Percentiles rank a stretch among this genome's conserved stretches.
Conservation (phyloP, 2,888 invertebrate genomes). For the Actias luna region DNA sequence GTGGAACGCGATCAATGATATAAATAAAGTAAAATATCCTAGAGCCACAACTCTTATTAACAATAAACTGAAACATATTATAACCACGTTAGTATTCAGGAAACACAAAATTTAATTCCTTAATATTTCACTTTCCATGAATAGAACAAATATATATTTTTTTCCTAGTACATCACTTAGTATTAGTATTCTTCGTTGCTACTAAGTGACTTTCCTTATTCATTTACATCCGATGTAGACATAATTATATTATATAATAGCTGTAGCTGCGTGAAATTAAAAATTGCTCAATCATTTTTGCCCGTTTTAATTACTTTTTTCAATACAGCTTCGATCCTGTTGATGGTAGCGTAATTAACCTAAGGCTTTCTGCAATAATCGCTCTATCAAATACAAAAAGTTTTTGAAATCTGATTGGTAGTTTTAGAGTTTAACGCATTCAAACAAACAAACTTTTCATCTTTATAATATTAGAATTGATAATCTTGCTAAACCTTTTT, state of each 20-base stretch:
- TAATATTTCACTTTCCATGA: not conserved
- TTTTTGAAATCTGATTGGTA: no score
- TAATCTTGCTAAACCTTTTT: no score
- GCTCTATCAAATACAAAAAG: no score
- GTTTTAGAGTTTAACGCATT: not conserved
- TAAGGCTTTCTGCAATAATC: no score
- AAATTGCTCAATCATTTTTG: no score
- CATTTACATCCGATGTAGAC: not conserved
- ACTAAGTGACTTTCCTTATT: not conserved
- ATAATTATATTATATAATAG: not conserved
- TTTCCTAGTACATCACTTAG: not conserved
- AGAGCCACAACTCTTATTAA: constrained; percentile 78
- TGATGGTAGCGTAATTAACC: no score
- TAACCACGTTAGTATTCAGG: constrained; percentile 38
- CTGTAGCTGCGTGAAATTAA: no score
- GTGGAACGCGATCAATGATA: constrained; percentile 60
- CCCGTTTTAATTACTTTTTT: no score
- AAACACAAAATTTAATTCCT: not conserved
- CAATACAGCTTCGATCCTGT: no score
- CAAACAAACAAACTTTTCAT: constrained; percentile 18
- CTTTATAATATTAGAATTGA: no score
- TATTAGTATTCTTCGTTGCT: not conserved
- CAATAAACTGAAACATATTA: constrained; percentile 21
- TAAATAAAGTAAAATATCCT: no score
- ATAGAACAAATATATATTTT: not conserved